Evolutionary conservation across 1,140 invertebrate genomes (phyloP), one percentile per base, ranked within the genome.

Genomic region (Zaprionus kolodkinae): DNA sequence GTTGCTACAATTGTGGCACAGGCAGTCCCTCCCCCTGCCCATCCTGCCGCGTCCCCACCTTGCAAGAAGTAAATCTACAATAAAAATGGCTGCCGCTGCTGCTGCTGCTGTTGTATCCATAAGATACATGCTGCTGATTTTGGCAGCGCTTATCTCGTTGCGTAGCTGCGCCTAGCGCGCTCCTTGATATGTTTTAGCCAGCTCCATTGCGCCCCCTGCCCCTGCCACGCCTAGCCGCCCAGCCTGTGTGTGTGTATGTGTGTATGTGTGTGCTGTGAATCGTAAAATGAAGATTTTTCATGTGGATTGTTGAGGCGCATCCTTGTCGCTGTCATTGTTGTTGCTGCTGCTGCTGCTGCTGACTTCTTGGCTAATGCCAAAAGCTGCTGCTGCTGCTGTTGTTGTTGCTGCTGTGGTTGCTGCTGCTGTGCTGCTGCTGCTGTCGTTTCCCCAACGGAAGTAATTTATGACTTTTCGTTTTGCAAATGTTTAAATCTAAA

Each of bases 251-350:
- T 30, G 27, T 30, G 27, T 30, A 30, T 48, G 55, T 21, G 38
- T 57, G 60, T 62, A 36, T 62, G 40, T 65, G 63, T 75, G 74
- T 68, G 78, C 77, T 78, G 79, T 76, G 80, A 89, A 89, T 90
- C 86, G 85, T 89, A 89, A 90, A 89, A 89, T 89, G 85, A 90
- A 89, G 85, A 89, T 89, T 89, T 89, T 89, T 89, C 85, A 89
- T 89, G 85, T 81, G 85, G 85, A 88, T 88, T 88, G 74, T 67
- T 81, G 75, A 69, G 74, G 78, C 76, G 71, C 81, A 89, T 85
- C 85, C 85, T 85, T 83, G 81, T 76, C 68, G 67, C 56, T 72
- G 76, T 65, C 74, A 54, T 62, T 64, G 65, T 67, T 75, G 38
- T 74, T 79, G 62, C 54, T 76, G 64, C 12, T 77, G 70, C 25